A percentile compares a stretch with the other conserved stretches of the same genome.
Conservation (phyloP, 2,888 invertebrate genomes). For the Desoria tigrina region DNA sequence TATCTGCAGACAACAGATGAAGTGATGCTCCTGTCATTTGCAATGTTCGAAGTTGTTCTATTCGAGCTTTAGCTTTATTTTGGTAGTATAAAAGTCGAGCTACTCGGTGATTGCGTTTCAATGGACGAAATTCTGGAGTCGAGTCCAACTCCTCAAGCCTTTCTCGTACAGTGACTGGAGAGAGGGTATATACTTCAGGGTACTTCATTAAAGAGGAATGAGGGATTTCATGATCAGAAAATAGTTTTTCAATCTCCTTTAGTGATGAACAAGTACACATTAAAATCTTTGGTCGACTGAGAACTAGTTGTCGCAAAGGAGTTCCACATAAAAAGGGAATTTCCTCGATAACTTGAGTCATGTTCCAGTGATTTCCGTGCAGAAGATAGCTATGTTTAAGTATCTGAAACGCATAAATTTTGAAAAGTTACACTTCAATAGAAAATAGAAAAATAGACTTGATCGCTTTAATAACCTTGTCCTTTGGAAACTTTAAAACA, state of each 20-base stretch:
- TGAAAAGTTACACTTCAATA: background rate
- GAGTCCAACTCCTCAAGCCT: constrained; percentile 63
- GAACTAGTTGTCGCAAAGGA: constrained; percentile 63
- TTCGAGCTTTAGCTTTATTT: constrained; percentile 59
- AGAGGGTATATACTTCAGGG: constrained; percentile 64
- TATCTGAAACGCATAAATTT: constrained; percentile 56
- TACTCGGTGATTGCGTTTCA: constrained; percentile 66
- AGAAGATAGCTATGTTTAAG: constrained; percentile 65
- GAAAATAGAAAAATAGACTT: background rate
- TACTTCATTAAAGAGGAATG: constrained; percentile 61
- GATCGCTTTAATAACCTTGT: constrained; percentile 25
- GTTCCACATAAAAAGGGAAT: constrained; percentile 63
- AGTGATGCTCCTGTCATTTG: constrained; percentile 61
- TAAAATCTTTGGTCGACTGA: constrained; percentile 65
- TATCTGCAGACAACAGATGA: constrained; percentile 58
- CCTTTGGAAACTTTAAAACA: constrained; percentile 27
- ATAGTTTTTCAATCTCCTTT: constrained; percentile 61
- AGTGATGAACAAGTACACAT: constrained; percentile 64
- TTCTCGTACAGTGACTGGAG: constrained; percentile 63
- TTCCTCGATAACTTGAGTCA: constrained; percentile 62
- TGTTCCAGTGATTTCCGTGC: constrained; percentile 64
- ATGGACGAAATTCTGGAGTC: constrained; percentile 65
- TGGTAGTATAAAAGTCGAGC: constrained; percentile 61
- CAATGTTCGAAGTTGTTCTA: constrained; percentile 61
- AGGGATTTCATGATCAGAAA: constrained; percentile 65